phyloP scores from a whole-genome alignment of 1,140 invertebrate species.

The Mercenaria mercenaria region DNA sequence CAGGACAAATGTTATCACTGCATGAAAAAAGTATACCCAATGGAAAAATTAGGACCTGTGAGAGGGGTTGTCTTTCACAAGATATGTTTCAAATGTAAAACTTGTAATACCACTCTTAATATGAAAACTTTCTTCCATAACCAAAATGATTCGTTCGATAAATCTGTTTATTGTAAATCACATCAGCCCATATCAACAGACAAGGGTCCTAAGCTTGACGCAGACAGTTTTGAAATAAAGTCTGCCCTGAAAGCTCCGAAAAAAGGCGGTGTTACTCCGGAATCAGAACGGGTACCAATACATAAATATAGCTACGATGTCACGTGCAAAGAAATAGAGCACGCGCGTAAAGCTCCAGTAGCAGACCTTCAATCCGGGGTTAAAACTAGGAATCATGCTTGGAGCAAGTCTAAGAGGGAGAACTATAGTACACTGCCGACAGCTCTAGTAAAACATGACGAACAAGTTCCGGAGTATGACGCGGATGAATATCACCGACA shows the following conservation, averaged over 20 bases:
- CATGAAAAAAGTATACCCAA: conserved; percentile 74
- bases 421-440: conserved; percentile 50
- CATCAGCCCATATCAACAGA: conserved; percentile 62
- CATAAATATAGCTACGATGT: conserved; percentile 66
- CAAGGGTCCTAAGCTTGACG: conserved; percentile 61
- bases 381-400: conserved; percentile 67
- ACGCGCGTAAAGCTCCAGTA: conserved; percentile 70
- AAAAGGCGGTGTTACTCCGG: conserved; percentile 26
- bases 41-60: conserved; percentile 73
- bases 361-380: conserved; percentile 69
- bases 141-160: conserved; percentile 69
- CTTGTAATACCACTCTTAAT: conserved; percentile 69
- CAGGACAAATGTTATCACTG: conserved; percentile 74
- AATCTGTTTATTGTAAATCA: conserved; percentile 72
- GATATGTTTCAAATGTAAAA: conserved; percentile 71
- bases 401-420: conserved; percentile 69
- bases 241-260: conserved; percentile 71
- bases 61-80: conserved; percentile 74
- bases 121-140: conserved; percentile 71
- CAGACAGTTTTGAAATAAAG: conserved; percentile 71
- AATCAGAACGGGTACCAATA: conserved; percentile 32
- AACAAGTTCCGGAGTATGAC: conserved; percentile 72
- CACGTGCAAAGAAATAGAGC: conserved; percentile 62
- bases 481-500: conserved; percentile 60
- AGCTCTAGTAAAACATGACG: conserved; percentile 69